Conservation (phyloP, 2,113 vertebrate genomes). For the Ivindomyrus marchei region DNA sequence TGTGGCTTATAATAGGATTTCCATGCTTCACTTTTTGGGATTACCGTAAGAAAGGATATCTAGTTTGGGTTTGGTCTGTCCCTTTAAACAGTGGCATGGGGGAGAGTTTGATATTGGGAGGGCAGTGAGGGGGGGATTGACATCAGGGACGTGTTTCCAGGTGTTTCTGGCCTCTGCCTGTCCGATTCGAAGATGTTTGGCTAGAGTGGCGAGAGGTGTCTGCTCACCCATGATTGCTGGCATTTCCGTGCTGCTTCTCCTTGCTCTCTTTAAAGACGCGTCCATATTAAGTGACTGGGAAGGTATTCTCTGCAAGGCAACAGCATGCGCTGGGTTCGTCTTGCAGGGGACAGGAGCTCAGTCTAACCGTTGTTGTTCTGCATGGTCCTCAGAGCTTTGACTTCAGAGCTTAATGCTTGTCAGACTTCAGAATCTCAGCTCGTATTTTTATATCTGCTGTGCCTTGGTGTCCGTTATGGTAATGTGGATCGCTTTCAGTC, state of each 20-base stretch:
- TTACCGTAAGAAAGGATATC: background rate
- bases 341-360: constrained; percentile 27
- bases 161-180: background rate
- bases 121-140: background rate
- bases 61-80: background rate
- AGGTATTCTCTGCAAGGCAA: background rate
- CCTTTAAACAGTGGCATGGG: background rate
- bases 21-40: background rate
- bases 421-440: constrained; percentile 49
- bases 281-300: background rate
- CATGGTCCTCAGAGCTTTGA: constrained; percentile 28
- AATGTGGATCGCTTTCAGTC: background rate
- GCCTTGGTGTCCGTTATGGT: constrained; percentile 38
- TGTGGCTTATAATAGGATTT: background rate
- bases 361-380: background rate
- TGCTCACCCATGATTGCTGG: background rate
- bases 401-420: constrained; percentile 43
- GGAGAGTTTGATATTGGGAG: background rate
- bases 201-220: background rate
- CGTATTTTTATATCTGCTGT: constrained; percentile 54
- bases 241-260: background rate
- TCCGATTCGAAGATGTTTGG: background rate
- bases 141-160: background rate
- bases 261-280: background rate
- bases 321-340: background rate